Evolutionary conservation across 2,797 vertebrate genomes (phyloP).

Genomic region (Lagodon rhomboides): DNA sequence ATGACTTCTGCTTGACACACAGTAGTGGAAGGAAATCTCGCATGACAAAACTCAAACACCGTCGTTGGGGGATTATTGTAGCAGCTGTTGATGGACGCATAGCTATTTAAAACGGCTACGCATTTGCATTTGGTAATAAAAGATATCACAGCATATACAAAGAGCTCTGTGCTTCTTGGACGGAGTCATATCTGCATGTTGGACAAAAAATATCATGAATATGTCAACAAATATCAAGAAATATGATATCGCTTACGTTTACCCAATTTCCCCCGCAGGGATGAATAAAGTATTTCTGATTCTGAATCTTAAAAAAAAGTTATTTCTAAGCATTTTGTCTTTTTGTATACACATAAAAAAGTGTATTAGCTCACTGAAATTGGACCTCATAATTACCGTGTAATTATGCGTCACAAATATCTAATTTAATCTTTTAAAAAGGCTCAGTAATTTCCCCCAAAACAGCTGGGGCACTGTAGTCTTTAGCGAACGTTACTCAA

Average conservation of each 20-base stretch:
- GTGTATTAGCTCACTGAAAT: no score
- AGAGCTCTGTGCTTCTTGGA: background rate
- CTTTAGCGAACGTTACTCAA: background rate
- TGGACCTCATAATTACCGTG: no score
- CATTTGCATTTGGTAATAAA: background rate
- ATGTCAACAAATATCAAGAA: no score
- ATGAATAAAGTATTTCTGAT: no score
- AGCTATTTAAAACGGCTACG: conserved; percentile 25
- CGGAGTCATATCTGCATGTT: conserved; percentile 15
- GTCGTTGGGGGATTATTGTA: conserved; percentile 23
- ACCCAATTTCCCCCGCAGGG: no score
- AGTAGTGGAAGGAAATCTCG: conserved; percentile 18
- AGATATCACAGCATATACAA: background rate
- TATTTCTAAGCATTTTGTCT: no score
- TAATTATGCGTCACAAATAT: conserved; percentile 1
- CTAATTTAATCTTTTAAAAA: background rate
- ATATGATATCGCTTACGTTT: no score
- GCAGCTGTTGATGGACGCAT: conserved; percentile 45
- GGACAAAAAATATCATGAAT: background rate
- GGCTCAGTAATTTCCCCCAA: background rate
- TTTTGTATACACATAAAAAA: no score
- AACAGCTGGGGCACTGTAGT: background rate
- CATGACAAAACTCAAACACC: conserved; percentile 16
- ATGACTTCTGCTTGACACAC: conserved; percentile 53
- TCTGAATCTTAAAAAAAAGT: no score